phyloP scores from a whole-genome alignment of 2,113 vertebrate species.

The Bettongia penicillata region DNA sequence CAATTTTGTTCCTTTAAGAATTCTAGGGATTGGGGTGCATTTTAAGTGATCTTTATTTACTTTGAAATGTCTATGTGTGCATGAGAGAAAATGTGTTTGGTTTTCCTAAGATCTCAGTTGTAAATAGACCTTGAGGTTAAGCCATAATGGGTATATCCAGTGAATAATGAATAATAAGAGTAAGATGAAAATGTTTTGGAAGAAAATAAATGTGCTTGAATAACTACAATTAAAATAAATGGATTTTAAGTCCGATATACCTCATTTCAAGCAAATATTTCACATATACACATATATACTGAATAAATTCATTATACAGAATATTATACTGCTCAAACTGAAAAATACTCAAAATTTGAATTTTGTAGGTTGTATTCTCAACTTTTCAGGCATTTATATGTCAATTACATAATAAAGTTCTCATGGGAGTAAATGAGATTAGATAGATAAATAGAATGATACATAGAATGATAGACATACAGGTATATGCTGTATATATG shows the following conservation, averaged over 20 bases:
- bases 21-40: rapidly evolving
- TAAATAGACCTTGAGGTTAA: constrained; percentile 25
- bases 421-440: not conserved
- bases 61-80: not conserved
- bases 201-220: not conserved
- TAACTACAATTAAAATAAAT: constrained; percentile 12
- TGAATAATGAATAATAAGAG: constrained; percentile 40
- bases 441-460: not conserved
- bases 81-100: constrained; percentile 21
- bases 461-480: not conserved
- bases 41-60: not conserved
- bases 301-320: not conserved
- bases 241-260: not conserved
- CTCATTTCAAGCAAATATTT: constrained; percentile 17
- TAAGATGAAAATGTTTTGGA: not conserved
- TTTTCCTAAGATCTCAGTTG: constrained; percentile 1
- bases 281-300: not conserved
- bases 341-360: not conserved
- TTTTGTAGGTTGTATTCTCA: not conserved
- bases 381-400: not conserved
- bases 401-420: not conserved
- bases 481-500: too few relatives aligned
- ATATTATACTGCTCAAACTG: constrained; percentile 2
- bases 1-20: constrained; percentile 7
- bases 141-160: not conserved